Conservation (phyloP, 1,140 invertebrate genomes). For the Branchinecta lindahli region DNA sequence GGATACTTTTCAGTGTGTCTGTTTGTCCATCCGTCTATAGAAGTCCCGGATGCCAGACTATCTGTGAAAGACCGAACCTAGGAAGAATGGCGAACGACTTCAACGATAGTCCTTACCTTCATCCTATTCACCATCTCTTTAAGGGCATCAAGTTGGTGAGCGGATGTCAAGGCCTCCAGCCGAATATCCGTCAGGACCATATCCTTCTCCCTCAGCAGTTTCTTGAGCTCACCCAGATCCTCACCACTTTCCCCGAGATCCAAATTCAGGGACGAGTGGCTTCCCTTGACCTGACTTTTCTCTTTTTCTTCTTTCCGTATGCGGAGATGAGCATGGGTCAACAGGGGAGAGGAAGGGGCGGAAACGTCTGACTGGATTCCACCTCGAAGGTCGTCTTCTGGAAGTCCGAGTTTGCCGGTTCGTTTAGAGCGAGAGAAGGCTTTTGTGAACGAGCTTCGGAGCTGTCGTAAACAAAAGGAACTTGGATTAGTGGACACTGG, state of each 20-base stretch:
- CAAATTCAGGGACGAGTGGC: constrained; percentile 32
- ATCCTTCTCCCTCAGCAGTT: constrained; percentile 87
- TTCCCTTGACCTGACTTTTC: constrained; percentile 29
- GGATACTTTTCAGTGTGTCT: too few relatives aligned
- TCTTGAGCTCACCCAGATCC: constrained; percentile 67
- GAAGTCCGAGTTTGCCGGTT: constrained; percentile 26
- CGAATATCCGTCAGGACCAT: constrained; percentile 88
- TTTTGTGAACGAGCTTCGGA: constrained; percentile 90
- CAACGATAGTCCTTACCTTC: constrained; percentile 44
- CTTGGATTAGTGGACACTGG: not conserved
- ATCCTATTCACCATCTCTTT: constrained; percentile 93
- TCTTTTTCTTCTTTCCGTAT: not conserved
- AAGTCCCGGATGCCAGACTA: too few relatives aligned
- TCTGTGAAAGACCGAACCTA: too few relatives aligned
- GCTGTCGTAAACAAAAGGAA: constrained; percentile 36
- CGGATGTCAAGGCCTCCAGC: constrained; percentile 84
- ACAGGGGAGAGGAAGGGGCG: constrained; percentile 16
- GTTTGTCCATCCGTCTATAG: too few relatives aligned
- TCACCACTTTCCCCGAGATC: constrained; percentile 27
- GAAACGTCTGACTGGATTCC: constrained; percentile 15
- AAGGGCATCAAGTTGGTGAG: constrained; percentile 87
- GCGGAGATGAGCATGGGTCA: constrained; percentile 4
- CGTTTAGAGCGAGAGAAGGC: constrained; percentile 73
- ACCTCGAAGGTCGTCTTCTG: constrained; percentile 11
- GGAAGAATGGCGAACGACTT: too few relatives aligned